Percentiles rank a stretch among this genome's conserved stretches.
phyloP scores from a whole-genome alignment of 2,113 vertebrate genomes.

The Cariama cristata region DNA sequence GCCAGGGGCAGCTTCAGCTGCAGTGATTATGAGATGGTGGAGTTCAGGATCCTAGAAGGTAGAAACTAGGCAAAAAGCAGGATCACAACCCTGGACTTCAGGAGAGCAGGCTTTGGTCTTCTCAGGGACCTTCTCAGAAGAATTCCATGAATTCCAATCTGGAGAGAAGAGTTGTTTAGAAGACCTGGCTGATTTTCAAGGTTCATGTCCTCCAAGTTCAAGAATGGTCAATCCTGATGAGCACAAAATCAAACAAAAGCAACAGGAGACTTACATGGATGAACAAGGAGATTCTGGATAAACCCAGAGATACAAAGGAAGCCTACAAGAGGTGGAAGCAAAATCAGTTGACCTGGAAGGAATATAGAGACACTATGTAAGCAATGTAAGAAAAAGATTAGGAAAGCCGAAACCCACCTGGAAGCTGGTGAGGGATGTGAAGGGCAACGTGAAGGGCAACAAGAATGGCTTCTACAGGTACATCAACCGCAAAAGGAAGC shows the following conservation, averaged over 20 bases:
- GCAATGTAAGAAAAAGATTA: background rate
- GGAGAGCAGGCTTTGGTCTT: background rate
- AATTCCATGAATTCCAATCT: background rate
- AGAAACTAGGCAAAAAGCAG: background rate
- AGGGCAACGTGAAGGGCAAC: background rate
- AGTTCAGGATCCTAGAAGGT: background rate
- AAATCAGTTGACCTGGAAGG: background rate
- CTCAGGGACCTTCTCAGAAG: background rate
- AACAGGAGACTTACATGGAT: background rate
- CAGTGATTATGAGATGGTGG: background rate
- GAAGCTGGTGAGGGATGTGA: background rate
- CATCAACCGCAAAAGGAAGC: background rate
- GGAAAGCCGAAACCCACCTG: background rate
- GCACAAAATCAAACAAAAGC: background rate
- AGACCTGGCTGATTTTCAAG: background rate
- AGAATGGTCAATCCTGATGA: background rate
- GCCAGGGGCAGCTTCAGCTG: background rate
- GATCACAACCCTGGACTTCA: background rate
- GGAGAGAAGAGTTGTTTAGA: background rate
- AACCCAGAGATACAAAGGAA: background rate
- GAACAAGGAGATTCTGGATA: background rate
- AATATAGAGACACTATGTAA: background rate
- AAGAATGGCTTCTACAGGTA: background rate
- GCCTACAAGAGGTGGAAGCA: background rate
- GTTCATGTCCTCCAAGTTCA: background rate